Percentiles rank a stretch among this genome's conserved stretches.
Conservation (phyloP, 2,888 invertebrate genomes). For the Eurois occulta region DNA sequence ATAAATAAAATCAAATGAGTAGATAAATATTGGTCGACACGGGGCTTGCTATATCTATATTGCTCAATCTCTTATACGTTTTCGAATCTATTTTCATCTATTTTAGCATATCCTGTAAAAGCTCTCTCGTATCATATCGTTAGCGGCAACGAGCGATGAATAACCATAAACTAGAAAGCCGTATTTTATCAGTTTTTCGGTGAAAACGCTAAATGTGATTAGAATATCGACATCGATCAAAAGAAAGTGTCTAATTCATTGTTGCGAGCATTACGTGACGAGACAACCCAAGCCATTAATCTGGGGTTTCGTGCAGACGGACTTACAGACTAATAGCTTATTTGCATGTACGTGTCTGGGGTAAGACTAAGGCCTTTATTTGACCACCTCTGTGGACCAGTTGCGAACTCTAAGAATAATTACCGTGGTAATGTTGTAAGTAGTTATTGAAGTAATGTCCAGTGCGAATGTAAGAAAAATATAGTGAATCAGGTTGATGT, state of each 20-base stretch:
- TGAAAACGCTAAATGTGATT: conserved; percentile 74
- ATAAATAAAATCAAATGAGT: background rate
- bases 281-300: conserved; percentile 53
- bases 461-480: conserved; percentile 41
- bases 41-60: too few species aligned
- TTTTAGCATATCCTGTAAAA: conserved; percentile 31
- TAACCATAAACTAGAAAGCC: conserved; percentile 69
- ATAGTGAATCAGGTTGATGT: conserved; percentile 20
- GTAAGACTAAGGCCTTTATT: conserved; percentile 39
- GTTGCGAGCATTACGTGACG: conserved; percentile 61
- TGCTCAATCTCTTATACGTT: background rate
- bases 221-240: conserved; percentile 71
- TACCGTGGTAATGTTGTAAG: conserved; percentile 37
- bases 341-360: conserved; percentile 54
- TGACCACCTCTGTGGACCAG: conserved; percentile 29
- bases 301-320: conserved; percentile 43
- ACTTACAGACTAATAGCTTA: conserved; percentile 51
- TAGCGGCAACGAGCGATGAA: conserved; percentile 59
- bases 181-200: conserved; percentile 70
- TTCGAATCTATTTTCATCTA: conserved; percentile 17
- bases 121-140: conserved; percentile 3
- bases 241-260: conserved; percentile 66
- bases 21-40: background rate
- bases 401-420: conserved; percentile 34
- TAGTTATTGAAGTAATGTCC: conserved; percentile 35